phyloP scores from a whole-genome alignment of 2,113 vertebrate species.

The Corydoras sp. region DNA sequence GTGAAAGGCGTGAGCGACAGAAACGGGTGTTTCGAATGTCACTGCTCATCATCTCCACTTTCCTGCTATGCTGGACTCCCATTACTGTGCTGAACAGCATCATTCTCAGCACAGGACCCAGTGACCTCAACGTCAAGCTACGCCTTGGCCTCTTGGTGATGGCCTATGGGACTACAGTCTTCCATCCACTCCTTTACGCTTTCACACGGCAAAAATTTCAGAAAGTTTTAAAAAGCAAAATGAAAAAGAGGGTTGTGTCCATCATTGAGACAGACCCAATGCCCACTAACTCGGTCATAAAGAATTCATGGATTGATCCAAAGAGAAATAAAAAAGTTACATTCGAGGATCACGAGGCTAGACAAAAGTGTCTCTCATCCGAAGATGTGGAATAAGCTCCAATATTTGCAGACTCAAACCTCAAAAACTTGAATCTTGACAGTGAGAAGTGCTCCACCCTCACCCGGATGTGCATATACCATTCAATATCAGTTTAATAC shows the following conservation, averaged over 20 bases:
- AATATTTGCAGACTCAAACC: conserved; percentile 4
- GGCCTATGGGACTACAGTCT: conserved; percentile 94
- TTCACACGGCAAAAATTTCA: conserved; percentile 97
- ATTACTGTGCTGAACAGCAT: conserved; percentile 90
- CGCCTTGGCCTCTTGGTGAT: conserved; percentile 90
- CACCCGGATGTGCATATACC: conserved; percentile 51
- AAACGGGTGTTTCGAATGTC: conserved; percentile 93
- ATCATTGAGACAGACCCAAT: conserved; percentile 87
- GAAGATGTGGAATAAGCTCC: conserved; percentile 55
- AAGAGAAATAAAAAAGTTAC: conserved; percentile 85
- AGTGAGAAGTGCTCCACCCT: conserved; percentile 39
- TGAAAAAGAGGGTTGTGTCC: conserved; percentile 94
- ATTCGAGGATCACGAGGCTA: conserved; percentile 81
- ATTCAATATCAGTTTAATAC: conserved; percentile 65
- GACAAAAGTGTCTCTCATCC: conserved; percentile 83
- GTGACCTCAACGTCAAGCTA: conserved; percentile 81
- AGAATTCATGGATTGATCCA: conserved; percentile 91
- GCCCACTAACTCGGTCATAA: conserved; percentile 87
- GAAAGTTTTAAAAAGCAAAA: conserved; percentile 93
- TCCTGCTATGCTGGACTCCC: conserved; percentile 95
- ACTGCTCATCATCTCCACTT: conserved; percentile 90
- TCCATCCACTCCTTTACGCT: conserved; percentile 91
- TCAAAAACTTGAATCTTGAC: conserved; percentile 17
- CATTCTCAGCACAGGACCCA: conserved; percentile 88
- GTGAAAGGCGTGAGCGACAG: conserved; percentile 84